Evolutionary conservation across 2,888 invertebrate genomes (phyloP), one percentile per base, ranked within the genome.

Genomic region (Tolmerus cingulatus): DNA sequence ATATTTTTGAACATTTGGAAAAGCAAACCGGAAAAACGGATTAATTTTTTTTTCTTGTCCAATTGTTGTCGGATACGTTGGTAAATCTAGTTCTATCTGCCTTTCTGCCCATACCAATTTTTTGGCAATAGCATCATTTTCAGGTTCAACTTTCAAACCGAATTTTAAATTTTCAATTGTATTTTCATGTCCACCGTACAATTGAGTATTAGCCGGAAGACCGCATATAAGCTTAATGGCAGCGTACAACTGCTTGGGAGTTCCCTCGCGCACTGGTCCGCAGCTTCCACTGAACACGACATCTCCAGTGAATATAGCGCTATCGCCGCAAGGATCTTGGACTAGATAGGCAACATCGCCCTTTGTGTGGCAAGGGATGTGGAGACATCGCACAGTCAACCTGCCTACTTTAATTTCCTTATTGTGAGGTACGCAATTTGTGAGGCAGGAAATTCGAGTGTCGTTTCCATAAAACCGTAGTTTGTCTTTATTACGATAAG

Each of bases 111-210:
- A 97, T 87, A 93, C 92, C 43, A 97, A 94, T 91, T 96, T 96
- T 66, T 95, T 93, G 46, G 93, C 90, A 78, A 98, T 93, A 30
- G 94, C 94, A 78, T 93, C 91, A 93, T 98, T 99, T 1, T 95
- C 91, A 0, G 97, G 97, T 91, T 99, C 99, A 0, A 99, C 97
- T 90, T 95, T 94, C 0, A 94, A 92, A 0, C 97, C 99, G 93
- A 97, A 99, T 90, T 95, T 95, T 89, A 99, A 93, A 93, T 99
- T 99, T 90, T 95, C 95, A 55, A 96, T 92, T 0, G 99, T 97
- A 91, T 99, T 99, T 92, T 99, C 99, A 92, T 99, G 99, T 0
- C 99, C 99, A 92, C 99, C 99, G 92, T 96, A 99, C 0, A 99
- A 98, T 91, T 95, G 95, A 0, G 99, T 99, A n/a, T 95, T 93